phyloP scores from a whole-genome alignment of 1,140 invertebrate genomes.

The Caenorhabditis remanei region DNA sequence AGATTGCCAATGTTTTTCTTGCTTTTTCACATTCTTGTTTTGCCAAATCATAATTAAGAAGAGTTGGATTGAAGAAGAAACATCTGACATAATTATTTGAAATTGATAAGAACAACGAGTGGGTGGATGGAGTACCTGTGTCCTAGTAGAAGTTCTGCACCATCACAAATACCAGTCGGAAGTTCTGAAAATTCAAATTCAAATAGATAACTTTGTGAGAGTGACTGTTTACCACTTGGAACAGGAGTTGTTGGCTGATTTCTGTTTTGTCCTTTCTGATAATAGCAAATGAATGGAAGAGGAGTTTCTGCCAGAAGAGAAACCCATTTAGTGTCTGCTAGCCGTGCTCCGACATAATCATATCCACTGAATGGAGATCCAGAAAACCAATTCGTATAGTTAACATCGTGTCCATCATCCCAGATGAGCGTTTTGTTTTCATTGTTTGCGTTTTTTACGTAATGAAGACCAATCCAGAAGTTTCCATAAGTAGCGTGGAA shows the following conservation, averaged over 20 bases:
- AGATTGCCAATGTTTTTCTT: slow-evolving; percentile 26
- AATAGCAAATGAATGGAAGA: slow-evolving; percentile 33
- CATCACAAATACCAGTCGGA: background rate
- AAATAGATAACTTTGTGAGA: background rate
- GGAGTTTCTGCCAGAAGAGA: background rate
- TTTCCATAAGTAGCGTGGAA: slow-evolving; percentile 18
- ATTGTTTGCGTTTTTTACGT: background rate
- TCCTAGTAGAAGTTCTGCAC: slow-evolving; percentile 18
- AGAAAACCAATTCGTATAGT: background rate
- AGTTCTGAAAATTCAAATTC: background rate
- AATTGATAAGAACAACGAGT: background rate
- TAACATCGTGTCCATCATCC: background rate
- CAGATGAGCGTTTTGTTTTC: background rate
- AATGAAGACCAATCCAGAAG: slow-evolving; percentile 35
- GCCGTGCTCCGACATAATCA: slow-evolving; percentile 13
- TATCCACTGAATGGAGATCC: slow-evolving; percentile 41
- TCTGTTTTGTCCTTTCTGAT: slow-evolving; percentile 28
- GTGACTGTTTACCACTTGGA: background rate
- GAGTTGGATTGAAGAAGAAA: slow-evolving; percentile 31
- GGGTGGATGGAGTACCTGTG: background rate
- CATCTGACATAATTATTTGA: slow-evolving; percentile 25
- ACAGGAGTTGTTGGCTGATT: slow-evolving; percentile 5
- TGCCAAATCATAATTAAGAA: slow-evolving; percentile 1
- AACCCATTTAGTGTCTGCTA: slow-evolving; percentile 35
- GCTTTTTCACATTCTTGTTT: background rate